Conservation (phyloP, 92 coral and sea anemone species). For the Phenganax stokvisi region DNA sequence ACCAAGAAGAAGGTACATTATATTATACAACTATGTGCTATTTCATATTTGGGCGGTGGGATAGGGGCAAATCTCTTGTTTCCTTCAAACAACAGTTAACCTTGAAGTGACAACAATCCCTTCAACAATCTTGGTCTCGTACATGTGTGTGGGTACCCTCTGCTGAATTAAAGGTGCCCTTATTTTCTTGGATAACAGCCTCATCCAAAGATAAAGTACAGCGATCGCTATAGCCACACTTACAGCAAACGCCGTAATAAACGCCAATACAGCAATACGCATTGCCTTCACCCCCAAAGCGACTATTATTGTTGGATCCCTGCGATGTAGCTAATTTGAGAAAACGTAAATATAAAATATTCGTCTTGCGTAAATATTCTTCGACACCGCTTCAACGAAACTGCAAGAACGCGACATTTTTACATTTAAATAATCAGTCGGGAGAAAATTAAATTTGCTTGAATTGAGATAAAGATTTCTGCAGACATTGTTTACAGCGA, state of each 20-base stretch:
- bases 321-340: neutral
- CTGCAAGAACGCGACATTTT: neutral
- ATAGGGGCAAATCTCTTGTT: neutral
- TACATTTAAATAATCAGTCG: conserved; percentile 2
- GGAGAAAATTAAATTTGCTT: conserved; percentile 9
- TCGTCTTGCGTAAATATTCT: neutral
- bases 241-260: conserved; percentile 7
- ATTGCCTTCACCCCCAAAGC: neutral
- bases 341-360: neutral
- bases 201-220: conserved; percentile 16
- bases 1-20: too few relatives aligned
- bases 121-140: conserved; percentile 7
- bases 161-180: conserved; percentile 2
- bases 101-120: conserved; percentile 2
- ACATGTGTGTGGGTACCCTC: neutral
- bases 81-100: conserved; percentile 16
- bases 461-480: conserved; percentile 7
- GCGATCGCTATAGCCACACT: neutral
- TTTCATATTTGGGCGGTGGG: neutral
- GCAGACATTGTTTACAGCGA: conserved; percentile 11
- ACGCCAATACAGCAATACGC: conserved; percentile 15
- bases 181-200: neutral
- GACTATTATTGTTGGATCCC: neutral
- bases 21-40: too few relatives aligned
- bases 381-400: neutral